Conservation (phyloP, 2,888 invertebrate genomes). For the Prosapia bicincta region DNA sequence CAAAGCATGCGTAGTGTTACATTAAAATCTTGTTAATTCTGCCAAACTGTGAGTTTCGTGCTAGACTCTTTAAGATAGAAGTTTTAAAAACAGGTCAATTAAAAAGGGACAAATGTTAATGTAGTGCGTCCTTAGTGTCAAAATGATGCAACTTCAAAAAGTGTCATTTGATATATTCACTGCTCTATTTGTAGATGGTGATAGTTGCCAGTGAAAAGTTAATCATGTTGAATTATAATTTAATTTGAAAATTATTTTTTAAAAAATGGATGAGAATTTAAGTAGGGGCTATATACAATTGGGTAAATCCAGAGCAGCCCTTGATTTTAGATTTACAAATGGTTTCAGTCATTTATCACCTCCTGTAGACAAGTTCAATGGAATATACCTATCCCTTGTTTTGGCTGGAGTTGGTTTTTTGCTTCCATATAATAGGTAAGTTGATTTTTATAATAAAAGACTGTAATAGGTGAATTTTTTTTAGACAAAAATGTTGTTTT, state of each 20-base stretch:
- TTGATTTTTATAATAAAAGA: not conserved
- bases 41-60: not conserved
- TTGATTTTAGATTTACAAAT: conserved; percentile 50
- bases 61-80: not conserved
- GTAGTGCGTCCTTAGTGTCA: not conserved
- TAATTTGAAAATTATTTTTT: not conserved
- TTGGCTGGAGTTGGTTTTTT: conserved; percentile 87
- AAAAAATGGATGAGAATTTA: conserved; percentile 62
- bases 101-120: not conserved
- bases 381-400: conserved; percentile 70
- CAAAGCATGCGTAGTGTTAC: not conserved
- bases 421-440: conserved; percentile 86
- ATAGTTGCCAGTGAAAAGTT: not conserved
- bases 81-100: not conserved
- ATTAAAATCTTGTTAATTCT: not conserved
- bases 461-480: no score
- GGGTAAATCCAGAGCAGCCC: conserved; percentile 57
- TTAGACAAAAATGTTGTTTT: no score
- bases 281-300: conserved; percentile 61
- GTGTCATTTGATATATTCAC: not conserved
- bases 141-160: not conserved
- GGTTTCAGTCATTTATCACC: conserved; percentile 59
- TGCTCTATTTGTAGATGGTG: not conserved
- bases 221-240: not conserved
- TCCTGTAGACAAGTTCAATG: conserved; percentile 66